phyloP scores from a whole-genome alignment of 2,113 vertebrate species.

The Himantopus leucocephalus region DNA sequence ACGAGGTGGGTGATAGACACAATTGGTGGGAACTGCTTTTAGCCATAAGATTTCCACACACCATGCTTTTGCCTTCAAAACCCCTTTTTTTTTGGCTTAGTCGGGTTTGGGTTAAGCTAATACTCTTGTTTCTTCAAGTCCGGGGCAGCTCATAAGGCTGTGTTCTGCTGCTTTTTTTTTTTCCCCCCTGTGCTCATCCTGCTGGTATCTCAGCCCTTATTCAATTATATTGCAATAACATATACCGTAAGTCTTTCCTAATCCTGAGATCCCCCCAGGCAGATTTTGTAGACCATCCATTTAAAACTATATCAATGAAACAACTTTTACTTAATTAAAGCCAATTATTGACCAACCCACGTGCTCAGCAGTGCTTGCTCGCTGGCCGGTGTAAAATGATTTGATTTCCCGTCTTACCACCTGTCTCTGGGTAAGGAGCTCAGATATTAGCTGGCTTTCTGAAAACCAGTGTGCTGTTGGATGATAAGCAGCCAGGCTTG shows the following conservation, averaged over 20 bases:
- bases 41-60: background rate
- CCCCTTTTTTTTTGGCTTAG: background rate
- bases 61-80: background rate
- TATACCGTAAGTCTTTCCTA: background rate
- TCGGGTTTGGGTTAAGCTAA: background rate
- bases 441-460: background rate
- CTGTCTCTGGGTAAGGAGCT: background rate
- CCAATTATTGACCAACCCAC: slow-evolving; percentile 8
- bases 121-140: background rate
- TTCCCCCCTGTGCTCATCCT: background rate
- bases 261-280: background rate
- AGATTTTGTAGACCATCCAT: background rate
- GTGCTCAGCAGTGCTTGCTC: background rate
- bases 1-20: background rate
- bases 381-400: background rate
- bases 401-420: background rate
- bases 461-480: background rate
- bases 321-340: slow-evolving; percentile 52
- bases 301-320: slow-evolving; percentile 5
- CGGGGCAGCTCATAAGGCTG: background rate
- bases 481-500: background rate
- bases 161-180: background rate
- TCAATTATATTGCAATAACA: background rate
- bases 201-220: background rate
- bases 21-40: background rate